A percentile compares a stretch with the other conserved stretches of the same genome.
Evolutionary conservation across 92 coral and sea anemone genomes (phyloP).

Genomic region (Actinostola sp.): DNA sequence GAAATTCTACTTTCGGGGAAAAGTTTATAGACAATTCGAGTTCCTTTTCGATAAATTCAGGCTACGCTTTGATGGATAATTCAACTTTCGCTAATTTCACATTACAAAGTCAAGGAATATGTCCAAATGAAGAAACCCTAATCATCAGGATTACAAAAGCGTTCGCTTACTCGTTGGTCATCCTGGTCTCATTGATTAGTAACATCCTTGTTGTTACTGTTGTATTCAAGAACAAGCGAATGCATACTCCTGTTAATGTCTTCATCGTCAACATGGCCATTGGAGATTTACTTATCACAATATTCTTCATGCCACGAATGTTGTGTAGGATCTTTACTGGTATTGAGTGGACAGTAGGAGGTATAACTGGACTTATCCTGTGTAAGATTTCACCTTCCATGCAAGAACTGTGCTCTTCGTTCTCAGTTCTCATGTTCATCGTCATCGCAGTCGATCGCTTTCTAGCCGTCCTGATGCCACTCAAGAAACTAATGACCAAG

Average conservation of each 20-base stretch:
- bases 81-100: too few relatives aligned
- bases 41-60: background rate
- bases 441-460: conserved; percentile 65
- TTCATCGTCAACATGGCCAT: conserved; percentile 67
- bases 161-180: conserved; percentile 35
- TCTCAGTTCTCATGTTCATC: conserved; percentile 61
- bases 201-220: conserved; percentile 64
- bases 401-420: conserved; percentile 69
- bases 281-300: conserved; percentile 64
- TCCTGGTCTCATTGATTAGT: conserved; percentile 57
- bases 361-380: conserved; percentile 47
- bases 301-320: conserved; percentile 69
- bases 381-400: conserved; percentile 67
- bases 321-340: conserved; percentile 36
- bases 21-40: too few relatives aligned
- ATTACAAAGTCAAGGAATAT: background rate
- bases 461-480: conserved; percentile 62
- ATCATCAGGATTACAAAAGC: conserved; percentile 16
- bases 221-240: conserved; percentile 50
- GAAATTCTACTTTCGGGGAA: too few relatives aligned
- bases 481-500: conserved; percentile 45
- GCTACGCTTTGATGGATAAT: background rate
- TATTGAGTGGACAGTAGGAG: conserved; percentile 43
- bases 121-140: background rate
- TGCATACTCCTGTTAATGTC: conserved; percentile 70